Evolutionary conservation across 2,797 vertebrate species (phyloP).

Genomic region (Glossophaga mutica): DNA sequence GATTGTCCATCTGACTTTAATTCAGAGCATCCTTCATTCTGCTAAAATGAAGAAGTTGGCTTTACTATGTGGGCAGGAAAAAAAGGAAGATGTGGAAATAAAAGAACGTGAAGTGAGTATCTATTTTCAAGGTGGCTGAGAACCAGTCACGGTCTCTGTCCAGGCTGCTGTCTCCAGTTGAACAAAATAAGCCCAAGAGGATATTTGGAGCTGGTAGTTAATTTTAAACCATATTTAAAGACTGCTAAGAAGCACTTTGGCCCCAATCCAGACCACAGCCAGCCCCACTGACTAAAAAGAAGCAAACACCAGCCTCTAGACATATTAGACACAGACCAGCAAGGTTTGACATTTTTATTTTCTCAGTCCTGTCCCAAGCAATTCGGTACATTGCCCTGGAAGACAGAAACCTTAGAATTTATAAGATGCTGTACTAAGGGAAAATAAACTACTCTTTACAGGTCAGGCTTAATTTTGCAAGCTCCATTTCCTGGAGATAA

Average conservation of each 20-base stretch:
- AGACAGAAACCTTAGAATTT: not conserved
- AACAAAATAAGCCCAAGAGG: not conserved
- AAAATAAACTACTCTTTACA: slow-evolving; percentile 18
- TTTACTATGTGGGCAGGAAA: slow-evolving; percentile 35
- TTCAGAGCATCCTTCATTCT: slow-evolving; percentile 40
- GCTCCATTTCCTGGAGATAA: slow-evolving; percentile 41
- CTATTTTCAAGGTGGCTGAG: slow-evolving; percentile 26
- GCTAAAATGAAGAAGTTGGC: slow-evolving; percentile 49
- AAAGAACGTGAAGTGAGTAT: slow-evolving; percentile 54
- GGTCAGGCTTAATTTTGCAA: slow-evolving; percentile 60
- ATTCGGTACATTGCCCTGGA: slow-evolving; percentile 13
- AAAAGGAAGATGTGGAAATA: not conserved
- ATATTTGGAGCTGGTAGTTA: not conserved
- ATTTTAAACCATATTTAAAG: slow-evolving; percentile 2
- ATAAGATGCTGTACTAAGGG: not conserved
- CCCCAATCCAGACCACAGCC: not conserved
- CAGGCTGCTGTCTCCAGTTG: not conserved
- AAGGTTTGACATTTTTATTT: not conserved
- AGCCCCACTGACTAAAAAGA: not conserved
- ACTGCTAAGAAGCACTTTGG: not conserved
- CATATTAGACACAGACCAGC: not conserved
- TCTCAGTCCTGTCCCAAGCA: not conserved
- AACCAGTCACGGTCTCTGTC: slow-evolving; percentile 10
- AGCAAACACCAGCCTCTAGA: not conserved
- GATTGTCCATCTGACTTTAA: slow-evolving; percentile 32